phyloP scores from a whole-genome alignment of 23 tunicate genomes.

The Botrylloides violaceus region DNA sequence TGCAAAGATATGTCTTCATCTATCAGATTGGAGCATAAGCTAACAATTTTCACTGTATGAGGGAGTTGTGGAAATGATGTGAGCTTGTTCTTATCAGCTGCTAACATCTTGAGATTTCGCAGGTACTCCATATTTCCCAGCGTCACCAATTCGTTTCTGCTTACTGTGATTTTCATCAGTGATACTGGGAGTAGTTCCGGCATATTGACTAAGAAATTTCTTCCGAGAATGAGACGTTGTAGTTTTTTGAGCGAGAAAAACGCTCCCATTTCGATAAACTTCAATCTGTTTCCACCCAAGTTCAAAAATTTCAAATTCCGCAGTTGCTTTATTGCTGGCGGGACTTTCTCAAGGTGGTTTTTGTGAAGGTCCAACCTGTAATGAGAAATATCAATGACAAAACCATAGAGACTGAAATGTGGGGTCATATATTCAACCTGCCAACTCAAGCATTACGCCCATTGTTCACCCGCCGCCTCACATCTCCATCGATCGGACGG shows the following conservation, averaged over 20 bases:
- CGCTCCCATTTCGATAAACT: conserved; percentile 16
- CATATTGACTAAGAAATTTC: conserved; percentile 29
- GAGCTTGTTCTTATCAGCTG: conserved; percentile 30
- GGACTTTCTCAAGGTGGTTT: conserved; percentile 30
- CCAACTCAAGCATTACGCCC: no score
- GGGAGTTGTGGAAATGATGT: conserved; percentile 28
- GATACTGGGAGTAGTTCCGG: conserved; percentile 31
- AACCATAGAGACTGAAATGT: no score
- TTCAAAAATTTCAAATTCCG: conserved; percentile 30
- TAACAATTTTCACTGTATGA: conserved; percentile 30
- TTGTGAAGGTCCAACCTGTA: conserved; percentile 51
- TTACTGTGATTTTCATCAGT: conserved; percentile 37
- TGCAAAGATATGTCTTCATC: conserved; percentile 13
- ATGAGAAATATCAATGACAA: not conserved
- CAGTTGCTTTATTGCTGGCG: conserved; percentile 26
- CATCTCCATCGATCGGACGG: no score
- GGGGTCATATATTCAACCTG: no score
- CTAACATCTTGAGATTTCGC: conserved; percentile 17
- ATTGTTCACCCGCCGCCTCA: no score
- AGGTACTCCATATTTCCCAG: conserved; percentile 27
- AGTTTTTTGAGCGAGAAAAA: conserved; percentile 25
- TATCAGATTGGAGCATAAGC: conserved; percentile 35
- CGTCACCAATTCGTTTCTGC: conserved; percentile 11
- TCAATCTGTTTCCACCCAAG: conserved; percentile 57
- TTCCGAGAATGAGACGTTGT: conserved; percentile 37